phyloP scores from a whole-genome alignment of 1,140 invertebrate species.

The Aporrectodea caliginosa region DNA sequence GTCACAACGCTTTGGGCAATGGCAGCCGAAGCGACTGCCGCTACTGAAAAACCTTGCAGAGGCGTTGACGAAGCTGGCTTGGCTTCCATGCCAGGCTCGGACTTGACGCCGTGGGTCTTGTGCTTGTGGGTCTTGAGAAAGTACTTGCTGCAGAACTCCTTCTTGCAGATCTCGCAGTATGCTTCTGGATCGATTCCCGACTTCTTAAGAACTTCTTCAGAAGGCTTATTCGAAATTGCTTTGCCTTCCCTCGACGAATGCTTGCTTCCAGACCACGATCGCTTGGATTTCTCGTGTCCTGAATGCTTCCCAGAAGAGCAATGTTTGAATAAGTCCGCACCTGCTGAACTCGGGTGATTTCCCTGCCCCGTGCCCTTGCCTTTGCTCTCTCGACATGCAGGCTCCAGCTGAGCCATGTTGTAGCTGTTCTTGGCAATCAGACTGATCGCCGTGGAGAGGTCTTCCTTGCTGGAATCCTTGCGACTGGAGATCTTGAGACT shows the following conservation, averaged over 20 bases:
- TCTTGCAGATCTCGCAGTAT: conserved; percentile 70
- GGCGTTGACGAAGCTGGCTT: not conserved
- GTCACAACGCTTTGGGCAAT: no score
- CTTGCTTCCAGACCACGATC: not conserved
- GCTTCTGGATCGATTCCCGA: conserved; percentile 74
- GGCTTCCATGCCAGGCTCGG: conserved; percentile 49
- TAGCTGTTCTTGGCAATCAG: not conserved
- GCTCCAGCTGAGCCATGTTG: not conserved
- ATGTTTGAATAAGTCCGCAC: not conserved
- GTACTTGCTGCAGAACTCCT: conserved; percentile 61
- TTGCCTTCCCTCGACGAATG: not conserved
- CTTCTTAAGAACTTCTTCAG: conserved; percentile 49
- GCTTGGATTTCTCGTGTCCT: not conserved
- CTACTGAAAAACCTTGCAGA: no score
- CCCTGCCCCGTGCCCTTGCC: no score
- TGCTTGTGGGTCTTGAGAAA: conserved; percentile 62
- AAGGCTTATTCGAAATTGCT: conserved; percentile 16
- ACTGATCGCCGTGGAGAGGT: not conserved
- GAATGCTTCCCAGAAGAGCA: not conserved
- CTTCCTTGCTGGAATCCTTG: not conserved
- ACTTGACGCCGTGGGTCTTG: conserved; percentile 60
- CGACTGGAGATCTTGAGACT: not conserved
- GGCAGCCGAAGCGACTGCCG: no score
- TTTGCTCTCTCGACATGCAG: not conserved
- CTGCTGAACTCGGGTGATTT: not conserved